Conservation (phyloP, 1,140 invertebrate genomes). For the Meloidogyne chitwoodi region DNA sequence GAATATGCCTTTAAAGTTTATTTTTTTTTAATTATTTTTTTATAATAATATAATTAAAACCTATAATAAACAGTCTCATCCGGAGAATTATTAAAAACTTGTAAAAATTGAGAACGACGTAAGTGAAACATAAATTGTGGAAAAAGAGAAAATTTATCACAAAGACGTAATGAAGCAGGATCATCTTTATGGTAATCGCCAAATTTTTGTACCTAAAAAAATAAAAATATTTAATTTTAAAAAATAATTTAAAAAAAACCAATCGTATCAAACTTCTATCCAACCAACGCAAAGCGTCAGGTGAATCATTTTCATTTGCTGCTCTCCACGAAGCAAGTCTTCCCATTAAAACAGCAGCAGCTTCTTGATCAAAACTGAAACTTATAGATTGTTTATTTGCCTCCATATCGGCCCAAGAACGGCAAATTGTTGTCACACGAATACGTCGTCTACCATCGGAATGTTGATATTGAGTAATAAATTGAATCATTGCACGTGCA, state of each 20-base stretch:
- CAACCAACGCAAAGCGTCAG: conserved; percentile 94
- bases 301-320: conserved; percentile 84
- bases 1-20: conserved; percentile 74
- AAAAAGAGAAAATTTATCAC: conserved; percentile 93
- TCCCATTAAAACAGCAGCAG: conserved; percentile 92
- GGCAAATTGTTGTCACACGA: conserved; percentile 88
- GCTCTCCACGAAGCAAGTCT: conserved; percentile 90
- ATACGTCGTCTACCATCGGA: conserved; percentile 89
- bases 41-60: conserved; percentile 61
- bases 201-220: conserved; percentile 89
- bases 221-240: background rate
- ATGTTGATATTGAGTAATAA: conserved; percentile 97
- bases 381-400: conserved; percentile 65
- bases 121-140: conserved; percentile 99
- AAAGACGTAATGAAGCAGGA: conserved; percentile 86
- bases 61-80: conserved; percentile 99
- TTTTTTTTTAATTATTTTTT: conserved; percentile 4
- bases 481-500: conserved; percentile 89
- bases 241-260: conserved; percentile 64
- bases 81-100: conserved; percentile 99
- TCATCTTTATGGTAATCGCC: conserved; percentile 96
- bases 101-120: conserved; percentile 92
- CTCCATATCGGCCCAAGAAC: conserved; percentile 72
- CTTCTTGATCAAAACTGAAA: conserved; percentile 70
- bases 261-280: conserved; percentile 93